phyloP scores from a whole-genome alignment of 2,797 vertebrate genomes.

The Agapornis canus region DNA sequence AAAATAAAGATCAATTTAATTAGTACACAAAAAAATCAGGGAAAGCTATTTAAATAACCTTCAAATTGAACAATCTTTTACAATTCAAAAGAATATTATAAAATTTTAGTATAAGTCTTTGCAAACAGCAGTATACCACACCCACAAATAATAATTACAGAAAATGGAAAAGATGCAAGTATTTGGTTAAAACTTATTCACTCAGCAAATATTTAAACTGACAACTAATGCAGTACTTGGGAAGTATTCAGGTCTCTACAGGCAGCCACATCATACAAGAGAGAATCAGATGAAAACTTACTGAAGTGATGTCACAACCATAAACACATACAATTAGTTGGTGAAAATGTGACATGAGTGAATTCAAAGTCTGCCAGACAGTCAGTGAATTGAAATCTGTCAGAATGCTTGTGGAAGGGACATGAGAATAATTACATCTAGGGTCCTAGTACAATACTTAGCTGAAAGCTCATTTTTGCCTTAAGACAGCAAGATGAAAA shows the following conservation, averaged over 20 bases:
- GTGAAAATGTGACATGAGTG: background rate
- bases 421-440: background rate
- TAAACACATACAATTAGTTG: background rate
- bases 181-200: background rate
- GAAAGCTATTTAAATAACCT: background rate
- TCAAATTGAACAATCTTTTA: background rate
- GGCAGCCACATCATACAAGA: background rate
- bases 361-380: background rate
- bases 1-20: background rate
- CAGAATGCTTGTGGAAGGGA: background rate
- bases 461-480: background rate
- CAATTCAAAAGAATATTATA: background rate
- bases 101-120: background rate
- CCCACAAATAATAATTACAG: background rate
- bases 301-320: background rate
- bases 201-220: background rate
- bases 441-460: background rate
- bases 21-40: background rate
- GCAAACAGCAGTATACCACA: background rate
- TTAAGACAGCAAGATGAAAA: background rate
- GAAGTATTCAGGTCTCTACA: rapidly evolving
- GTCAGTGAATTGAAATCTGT: background rate
- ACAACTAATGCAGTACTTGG: background rate
- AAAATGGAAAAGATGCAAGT: background rate
- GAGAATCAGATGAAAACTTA: background rate